Evolutionary conservation across 2,113 vertebrate species (phyloP).

Genomic region (Regulus satrapa): DNA sequence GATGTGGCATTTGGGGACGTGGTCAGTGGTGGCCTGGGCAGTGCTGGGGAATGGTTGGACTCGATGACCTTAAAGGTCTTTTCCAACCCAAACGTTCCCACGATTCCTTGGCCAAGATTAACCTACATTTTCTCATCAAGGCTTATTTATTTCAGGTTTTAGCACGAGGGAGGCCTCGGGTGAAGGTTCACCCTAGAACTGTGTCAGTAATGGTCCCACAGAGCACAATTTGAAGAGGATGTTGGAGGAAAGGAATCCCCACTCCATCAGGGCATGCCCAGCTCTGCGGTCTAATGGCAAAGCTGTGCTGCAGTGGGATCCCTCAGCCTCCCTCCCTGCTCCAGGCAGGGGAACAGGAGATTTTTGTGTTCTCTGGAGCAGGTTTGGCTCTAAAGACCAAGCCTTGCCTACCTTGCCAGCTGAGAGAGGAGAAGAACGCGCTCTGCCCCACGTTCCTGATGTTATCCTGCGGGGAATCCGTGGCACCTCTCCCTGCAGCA

Average conservation of each 20-base stretch:
- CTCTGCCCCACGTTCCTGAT: constrained; percentile 74
- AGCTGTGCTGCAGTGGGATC: neutral
- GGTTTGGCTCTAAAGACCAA: neutral
- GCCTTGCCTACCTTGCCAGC: constrained; percentile 77
- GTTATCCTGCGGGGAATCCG: constrained; percentile 73
- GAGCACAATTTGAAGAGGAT: neutral
- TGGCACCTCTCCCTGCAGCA: constrained; percentile 70
- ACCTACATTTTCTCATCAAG: neutral
- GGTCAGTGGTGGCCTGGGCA: neutral
- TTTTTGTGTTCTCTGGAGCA: neutral
- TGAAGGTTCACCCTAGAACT: neutral
- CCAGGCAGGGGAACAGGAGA: neutral
- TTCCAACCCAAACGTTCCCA: neutral
- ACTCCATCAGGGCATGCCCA: neutral
- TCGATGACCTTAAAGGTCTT: neutral
- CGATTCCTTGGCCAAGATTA: neutral
- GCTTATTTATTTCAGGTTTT: neutral
- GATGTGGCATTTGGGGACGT: neutral
- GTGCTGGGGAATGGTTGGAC: neutral
- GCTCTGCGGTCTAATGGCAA: neutral
- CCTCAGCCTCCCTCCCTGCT: neutral
- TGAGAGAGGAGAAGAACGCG: constrained; percentile 80
- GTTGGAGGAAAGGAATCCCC: neutral
- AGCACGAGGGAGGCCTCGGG: neutral
- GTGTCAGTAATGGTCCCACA: neutral